phyloP scores from a whole-genome alignment of 2,797 vertebrate genomes.

The Myotis daubentonii region DNA sequence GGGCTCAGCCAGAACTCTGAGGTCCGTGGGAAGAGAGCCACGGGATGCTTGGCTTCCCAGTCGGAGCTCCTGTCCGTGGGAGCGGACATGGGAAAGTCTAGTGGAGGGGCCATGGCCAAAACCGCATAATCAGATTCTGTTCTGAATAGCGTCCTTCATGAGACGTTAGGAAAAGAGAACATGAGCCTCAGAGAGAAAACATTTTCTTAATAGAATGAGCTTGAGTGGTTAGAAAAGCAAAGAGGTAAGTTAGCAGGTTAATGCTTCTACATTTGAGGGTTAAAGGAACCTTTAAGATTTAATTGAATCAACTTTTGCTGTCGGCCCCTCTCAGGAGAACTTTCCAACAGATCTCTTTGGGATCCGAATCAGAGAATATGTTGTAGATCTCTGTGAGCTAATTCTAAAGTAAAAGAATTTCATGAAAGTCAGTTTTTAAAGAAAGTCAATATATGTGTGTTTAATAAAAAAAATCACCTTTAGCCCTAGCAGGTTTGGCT shows the following conservation, averaged over 20 bases:
- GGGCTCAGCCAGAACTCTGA: slow-evolving; percentile 80
- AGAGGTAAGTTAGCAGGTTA: slow-evolving; percentile 14
- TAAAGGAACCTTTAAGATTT: slow-evolving; percentile 44
- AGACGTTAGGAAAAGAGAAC: not conserved
- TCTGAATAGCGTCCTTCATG: slow-evolving; percentile 80
- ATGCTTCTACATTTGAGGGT: not conserved
- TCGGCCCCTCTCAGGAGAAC: not conserved
- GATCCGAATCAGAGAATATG: slow-evolving; percentile 14
- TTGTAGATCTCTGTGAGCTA: not conserved
- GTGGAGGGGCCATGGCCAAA: slow-evolving; percentile 80
- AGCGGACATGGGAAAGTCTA: slow-evolving; percentile 81
- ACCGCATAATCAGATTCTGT: slow-evolving; percentile 82
- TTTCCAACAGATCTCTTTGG: not conserved
- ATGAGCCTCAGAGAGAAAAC: slow-evolving; percentile 61
- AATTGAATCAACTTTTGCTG: not conserved
- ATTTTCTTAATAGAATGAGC: slow-evolving; percentile 54
- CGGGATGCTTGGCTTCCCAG: slow-evolving; percentile 80
- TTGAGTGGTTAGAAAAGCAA: slow-evolving; percentile 58
- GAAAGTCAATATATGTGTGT: not conserved
- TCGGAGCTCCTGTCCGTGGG: slow-evolving; percentile 80
- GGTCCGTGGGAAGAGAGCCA: slow-evolving; percentile 80
- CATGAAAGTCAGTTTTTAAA: slow-evolving; percentile 38
- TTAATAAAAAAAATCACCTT: not conserved
- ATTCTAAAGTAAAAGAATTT: not conserved
- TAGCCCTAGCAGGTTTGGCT: not conserved